Base-by-base conservation (phyloP, 2,888 invertebrate genomes). In the Pseudanteris insignis region DNA sequence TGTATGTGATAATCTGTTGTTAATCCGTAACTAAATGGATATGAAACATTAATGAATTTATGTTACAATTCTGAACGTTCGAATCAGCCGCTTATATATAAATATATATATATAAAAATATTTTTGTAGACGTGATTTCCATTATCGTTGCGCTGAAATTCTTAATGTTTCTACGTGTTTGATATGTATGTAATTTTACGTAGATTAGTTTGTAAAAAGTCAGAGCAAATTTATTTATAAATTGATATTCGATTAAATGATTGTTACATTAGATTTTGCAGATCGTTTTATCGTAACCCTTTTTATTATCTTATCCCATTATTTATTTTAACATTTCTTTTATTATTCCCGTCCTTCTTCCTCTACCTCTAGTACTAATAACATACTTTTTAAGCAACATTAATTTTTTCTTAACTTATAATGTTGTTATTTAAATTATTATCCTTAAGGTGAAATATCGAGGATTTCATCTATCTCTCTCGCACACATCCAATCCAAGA, bases 181-280 rank as follows among this genome's bases (percentile, higher is more conserved):
- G 62, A 63, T 43, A 53, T 48, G 43, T 54, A 47, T 25, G 55
- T 57, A 44, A 37, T 58, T 46, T 44, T 50, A 38, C 9, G 34
- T 48, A 58, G 53, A 38, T 50, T 70, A 74, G 71, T 68, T 71
- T 77, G 77, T 76, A 76, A 72, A 75, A 75, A 77, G 73, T 72
- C 68, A 70, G 64, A 71, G 70, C 69, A 70, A 66, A 44, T 74
- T 77, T 30, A 77, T 77, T 76, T 77, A 77, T 76, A 74, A 72
- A 72, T 70, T 75, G 70, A 76, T 75, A 73, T 77, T 76, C 70
- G 68, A 78, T 78, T 76, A 76, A 76, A 78, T 71, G 70, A 76
- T 76, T 79, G 75, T 77, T 78, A 76, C 74, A 76, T 71, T 73
- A 75, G 59, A 59, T 54, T 61, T 38, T 61, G 62, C 57, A 57